A percentile compares a stretch with the other conserved stretches of the same genome.
Conservation (phyloP, 2,888 invertebrate genomes). For the Tipula unca region DNA sequence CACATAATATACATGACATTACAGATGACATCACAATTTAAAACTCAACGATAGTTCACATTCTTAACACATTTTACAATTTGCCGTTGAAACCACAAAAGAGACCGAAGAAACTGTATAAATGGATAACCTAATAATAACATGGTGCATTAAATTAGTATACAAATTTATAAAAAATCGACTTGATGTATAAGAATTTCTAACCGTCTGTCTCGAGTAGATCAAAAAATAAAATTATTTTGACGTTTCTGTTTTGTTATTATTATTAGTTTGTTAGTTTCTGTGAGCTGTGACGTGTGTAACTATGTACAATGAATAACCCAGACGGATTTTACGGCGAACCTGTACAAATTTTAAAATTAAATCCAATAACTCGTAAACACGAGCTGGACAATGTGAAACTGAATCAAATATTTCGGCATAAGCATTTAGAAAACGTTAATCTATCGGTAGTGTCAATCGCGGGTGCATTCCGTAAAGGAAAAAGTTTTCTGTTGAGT, state of each 20-base stretch:
- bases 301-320: neutral
- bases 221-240: neutral
- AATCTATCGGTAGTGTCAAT: slow-evolving; percentile 21
- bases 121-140: too few relatives aligned
- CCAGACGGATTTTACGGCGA: neutral
- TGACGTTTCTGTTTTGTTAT: neutral
- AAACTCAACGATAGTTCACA: too few relatives aligned
- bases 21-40: too few relatives aligned
- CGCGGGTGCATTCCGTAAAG: slow-evolving; percentile 23
- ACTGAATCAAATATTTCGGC: neutral
- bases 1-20: too few relatives aligned
- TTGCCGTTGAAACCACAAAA: too few relatives aligned
- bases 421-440: neutral
- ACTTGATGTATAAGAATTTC: too few relatives aligned
- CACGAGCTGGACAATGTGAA: neutral
- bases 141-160: too few relatives aligned
- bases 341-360: slow-evolving; percentile 16
- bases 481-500: slow-evolving; percentile 23
- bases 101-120: too few relatives aligned
- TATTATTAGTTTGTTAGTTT: neutral
- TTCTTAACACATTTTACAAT: too few relatives aligned
- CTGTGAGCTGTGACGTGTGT: neutral
- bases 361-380: neutral
- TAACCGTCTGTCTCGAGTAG: neutral
- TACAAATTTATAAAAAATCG: too few relatives aligned